Evolutionary conservation across 2,888 invertebrate genomes (phyloP).

Genomic region (Campoplex nolae): DNA sequence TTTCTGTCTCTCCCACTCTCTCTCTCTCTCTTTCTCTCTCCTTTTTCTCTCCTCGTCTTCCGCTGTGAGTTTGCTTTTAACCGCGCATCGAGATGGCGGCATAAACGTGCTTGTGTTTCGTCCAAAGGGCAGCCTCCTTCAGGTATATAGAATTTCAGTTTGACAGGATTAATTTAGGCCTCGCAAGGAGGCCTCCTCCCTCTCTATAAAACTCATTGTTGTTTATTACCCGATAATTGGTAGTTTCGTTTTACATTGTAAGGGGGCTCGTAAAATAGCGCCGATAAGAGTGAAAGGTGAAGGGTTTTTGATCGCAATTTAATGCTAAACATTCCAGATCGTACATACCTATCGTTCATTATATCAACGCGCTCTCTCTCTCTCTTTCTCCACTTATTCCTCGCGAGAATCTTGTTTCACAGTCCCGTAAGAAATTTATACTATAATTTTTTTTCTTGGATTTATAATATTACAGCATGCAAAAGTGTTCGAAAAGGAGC

Average conservation of each 20-base stretch:
- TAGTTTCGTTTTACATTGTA: conserved; percentile 62
- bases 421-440: conserved; percentile 5
- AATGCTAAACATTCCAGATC: conserved; percentile 33
- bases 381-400: conserved; percentile 16
- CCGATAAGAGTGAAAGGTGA: conserved; percentile 47
- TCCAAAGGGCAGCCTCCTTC: conserved; percentile 51
- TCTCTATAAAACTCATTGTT: conserved; percentile 59
- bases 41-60: conserved; percentile 18
- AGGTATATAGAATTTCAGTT: conserved; percentile 68
- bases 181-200: conserved; percentile 43
- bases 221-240: conserved; percentile 69
- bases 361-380: conserved; percentile 32
- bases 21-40: neutral
- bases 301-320: conserved; percentile 28
- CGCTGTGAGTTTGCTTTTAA: conserved; percentile 57
- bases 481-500: conserved; percentile 26
- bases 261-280: conserved; percentile 43
- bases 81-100: conserved; percentile 58
- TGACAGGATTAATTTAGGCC: conserved; percentile 68
- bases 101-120: conserved; percentile 52
- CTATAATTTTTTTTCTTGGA: conserved; percentile 41
- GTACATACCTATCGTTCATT: conserved; percentile 39
- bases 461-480: conserved; percentile 38
- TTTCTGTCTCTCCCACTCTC: neutral
- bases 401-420: conserved; percentile 5